Evolutionary conservation across 2,888 invertebrate species (phyloP), one percentile per base, ranked within the genome.

Genomic region (Pomacea canaliculata): DNA sequence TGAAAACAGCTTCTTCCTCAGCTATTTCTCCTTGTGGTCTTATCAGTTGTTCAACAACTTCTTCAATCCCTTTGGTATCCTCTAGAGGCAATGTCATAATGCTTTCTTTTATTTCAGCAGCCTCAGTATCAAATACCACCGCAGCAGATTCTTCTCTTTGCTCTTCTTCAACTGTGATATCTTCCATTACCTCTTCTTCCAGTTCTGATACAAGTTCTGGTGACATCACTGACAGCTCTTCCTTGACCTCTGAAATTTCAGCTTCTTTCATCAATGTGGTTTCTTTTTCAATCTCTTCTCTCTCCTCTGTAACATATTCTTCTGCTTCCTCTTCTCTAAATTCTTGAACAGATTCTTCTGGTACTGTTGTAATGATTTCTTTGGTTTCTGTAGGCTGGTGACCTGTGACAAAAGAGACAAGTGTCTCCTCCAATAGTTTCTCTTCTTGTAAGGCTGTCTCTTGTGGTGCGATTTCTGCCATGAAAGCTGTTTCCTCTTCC

Each of bases 61-160:
- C 71, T 66, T 19, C 71, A 16, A 51, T 60, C 19, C 71, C 71
- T 62, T 67, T 59, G 71, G 65, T 48, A 51, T 70, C 60, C 18
- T 23, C 63, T 23, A 71, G 60, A 62, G 62, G 18, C 18, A 70
- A 10, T 56, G 51, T 56, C 12, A 16, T 56, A 16, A 56, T 56
- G 51, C 51, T 56, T 16, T 56, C 51, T 16, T 56, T 56, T 10
- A 16, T 56, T 56, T 56, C 51, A 56, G 16, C 51, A 56, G 51
- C 8, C 8, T 56, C 51, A 13, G 51, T 27, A 63, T 72, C 72
- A 9, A 46, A 46, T 13, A 56, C 27, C 18, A 48, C 19, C 48
- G 65, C 68, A 49, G 48, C 46, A 19, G 49, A 19, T 46, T 27
- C 56, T 59, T 59, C 23, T 27, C 7, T 13, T 18, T 71, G 9